Percentiles rank a stretch among this genome's conserved stretches.
phyloP scores from a whole-genome alignment of 2,113 vertebrate genomes.

The Miniopterus natalensis region DNA sequence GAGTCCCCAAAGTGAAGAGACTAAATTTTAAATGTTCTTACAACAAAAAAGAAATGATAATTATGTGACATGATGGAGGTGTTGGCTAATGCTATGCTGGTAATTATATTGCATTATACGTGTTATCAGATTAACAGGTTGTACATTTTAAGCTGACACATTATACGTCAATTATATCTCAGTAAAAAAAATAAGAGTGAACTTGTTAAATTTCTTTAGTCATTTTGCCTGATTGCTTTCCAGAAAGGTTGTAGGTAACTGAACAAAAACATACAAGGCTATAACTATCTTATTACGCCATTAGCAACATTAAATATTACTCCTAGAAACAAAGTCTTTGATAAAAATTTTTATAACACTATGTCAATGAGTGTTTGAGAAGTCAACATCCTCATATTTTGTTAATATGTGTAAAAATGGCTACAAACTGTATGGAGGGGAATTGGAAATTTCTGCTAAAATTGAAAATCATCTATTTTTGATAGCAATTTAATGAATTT shows the following conservation, averaged over 20 bases:
- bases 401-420: background rate
- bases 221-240: background rate
- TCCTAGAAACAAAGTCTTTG: constrained; percentile 8
- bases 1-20: background rate
- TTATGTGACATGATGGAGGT: background rate
- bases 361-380: background rate
- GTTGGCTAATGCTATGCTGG: background rate
- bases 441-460: background rate
- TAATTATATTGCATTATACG: background rate
- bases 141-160: background rate
- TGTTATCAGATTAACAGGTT: background rate
- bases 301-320: background rate
- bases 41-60: background rate
- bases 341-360: background rate
- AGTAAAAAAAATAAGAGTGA: background rate
- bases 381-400: background rate
- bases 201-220: constrained; percentile 8
- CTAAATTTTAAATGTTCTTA: background rate
- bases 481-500: constrained; percentile 34
- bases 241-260: background rate
- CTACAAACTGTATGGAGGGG: background rate
- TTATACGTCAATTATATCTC: background rate
- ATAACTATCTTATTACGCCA: background rate
- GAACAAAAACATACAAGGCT: background rate
- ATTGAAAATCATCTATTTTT: background rate